Percentiles rank a stretch among this genome's conserved stretches.
These are phyloP conservation scores for Drosophila testacea DNA, from an alignment of 2,888 invertebrate species.

Conservation along the genomic window DNA sequence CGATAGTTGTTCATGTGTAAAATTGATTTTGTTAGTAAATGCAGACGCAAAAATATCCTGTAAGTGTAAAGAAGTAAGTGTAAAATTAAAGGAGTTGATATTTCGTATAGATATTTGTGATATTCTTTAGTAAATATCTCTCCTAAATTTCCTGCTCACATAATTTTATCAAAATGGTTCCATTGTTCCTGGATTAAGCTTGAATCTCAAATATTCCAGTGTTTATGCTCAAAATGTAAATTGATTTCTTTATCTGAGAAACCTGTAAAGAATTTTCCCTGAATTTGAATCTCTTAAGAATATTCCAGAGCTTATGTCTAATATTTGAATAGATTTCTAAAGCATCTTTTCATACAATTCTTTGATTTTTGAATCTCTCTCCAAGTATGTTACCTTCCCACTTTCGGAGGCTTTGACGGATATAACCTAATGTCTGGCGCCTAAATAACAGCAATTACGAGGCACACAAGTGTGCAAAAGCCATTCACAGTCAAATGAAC, in stretches of 20 bases:
- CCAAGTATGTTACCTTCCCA: neutral
- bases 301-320: too few species aligned
- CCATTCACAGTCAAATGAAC: conserved; percentile 31
- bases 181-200: too few species aligned
- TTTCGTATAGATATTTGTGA: too few species aligned
- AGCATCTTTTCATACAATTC: neutral
- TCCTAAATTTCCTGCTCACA: too few species aligned
- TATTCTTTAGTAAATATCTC: too few species aligned
- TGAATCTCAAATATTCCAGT: too few species aligned
- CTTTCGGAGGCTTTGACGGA: neutral
- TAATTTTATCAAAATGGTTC: too few species aligned
- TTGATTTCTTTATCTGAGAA: too few species aligned
- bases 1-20: neutral
- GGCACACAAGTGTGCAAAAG: conserved; percentile 28
- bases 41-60: neutral
- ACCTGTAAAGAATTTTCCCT: too few species aligned
- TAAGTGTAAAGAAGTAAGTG: neutral
- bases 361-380: neutral
- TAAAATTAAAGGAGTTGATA: neutral
- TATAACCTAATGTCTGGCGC: conserved; percentile 29
- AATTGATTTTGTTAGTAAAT: neutral
- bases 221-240: too few species aligned
- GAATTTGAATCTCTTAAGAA: too few species aligned
- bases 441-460: conserved; percentile 68
- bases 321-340: too few species aligned